Evolutionary conservation across 2,113 vertebrate genomes (phyloP), one percentile per base, ranked within the genome.

Genomic region (Pipa parva): DNA sequence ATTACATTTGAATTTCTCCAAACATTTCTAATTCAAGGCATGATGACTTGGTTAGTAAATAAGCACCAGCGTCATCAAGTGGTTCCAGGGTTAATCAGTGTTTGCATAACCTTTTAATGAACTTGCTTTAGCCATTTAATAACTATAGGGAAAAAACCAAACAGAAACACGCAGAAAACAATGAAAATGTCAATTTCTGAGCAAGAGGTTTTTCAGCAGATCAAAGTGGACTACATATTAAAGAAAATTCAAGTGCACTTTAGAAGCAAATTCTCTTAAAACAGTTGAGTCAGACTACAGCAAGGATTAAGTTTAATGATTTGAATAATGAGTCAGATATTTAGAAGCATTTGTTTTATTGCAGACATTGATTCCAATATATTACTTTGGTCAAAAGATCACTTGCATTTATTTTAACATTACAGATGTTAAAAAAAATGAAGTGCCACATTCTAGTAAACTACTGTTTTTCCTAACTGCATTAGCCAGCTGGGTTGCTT

Each of bases 91-190:
- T 78, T 79, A 73, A 80, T 76, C 50, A 59, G 75, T 87, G 79
- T 89, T 91, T 90, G 74, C 25, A 46, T 88, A 89, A 91, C 87
- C 87, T 83, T 83, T 78, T 72, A 20, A 28, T 84, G 83, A 87
- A 87, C 88, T 80, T 77, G 80, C 69, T 36, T 72, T 83, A 87
- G 76, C 84, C 83, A 73, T 75, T 68, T 78, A 73, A 83, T 91
- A 90, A 89, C 81, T 81, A 46, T 59, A 51, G 80, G 78, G 76
- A 42, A 15, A 79, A 82, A 86, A 85, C 82, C 79, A 81, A 85
- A 88, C 87, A 85, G 79, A 64, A 45, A 80, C 82, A 87, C 83
- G 85, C 78, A 74, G 10, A 36, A 59, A 59, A 15, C 24, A 54
- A 70, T 70, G 37, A 62, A 33, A 42, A 42, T 15, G 24, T 37